These are phyloP conservation scores for Blastomussa wellsi DNA, from an alignment of 92 coral and sea anemone species.

Conservation along the genomic window DNA sequence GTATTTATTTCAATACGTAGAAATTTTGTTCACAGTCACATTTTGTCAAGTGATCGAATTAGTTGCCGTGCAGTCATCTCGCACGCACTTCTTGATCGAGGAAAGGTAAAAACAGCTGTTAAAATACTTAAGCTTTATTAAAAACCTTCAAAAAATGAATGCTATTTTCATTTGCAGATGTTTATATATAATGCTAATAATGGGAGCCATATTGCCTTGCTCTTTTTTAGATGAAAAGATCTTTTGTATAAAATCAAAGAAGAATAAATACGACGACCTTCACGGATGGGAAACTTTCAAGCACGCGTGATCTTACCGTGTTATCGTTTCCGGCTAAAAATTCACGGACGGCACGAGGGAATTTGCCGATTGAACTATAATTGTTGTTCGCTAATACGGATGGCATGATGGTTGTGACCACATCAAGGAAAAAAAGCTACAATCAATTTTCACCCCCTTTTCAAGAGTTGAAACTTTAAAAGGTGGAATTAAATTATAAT, in stretches of 20 bases:
- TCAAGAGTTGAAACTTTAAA: not conserved
- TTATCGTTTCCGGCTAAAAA: constrained; percentile 12
- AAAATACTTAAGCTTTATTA: not conserved
- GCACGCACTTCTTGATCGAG: no score
- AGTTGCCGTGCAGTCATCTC: not conserved
- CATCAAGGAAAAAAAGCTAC: not conserved
- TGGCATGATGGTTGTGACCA: not conserved
- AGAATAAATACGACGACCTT: not conserved
- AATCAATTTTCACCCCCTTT: not conserved
- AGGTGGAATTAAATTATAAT: not conserved
- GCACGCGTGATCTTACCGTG: not conserved
- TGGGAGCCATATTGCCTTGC: not conserved
- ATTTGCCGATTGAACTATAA: not conserved
- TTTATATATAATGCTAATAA: not conserved
- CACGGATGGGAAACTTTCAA: not conserved
- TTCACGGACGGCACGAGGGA: not conserved
- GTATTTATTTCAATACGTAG: not conserved
- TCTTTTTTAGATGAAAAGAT: not conserved
- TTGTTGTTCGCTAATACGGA: not conserved
- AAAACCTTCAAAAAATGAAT: not conserved
- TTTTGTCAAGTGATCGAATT: constrained; percentile 8
- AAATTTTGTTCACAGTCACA: not conserved
- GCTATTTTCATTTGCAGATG: not conserved
- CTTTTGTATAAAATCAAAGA: not conserved
- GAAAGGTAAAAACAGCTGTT: constrained; percentile 16